phyloP scores from a whole-genome alignment of 2,113 vertebrate species.

The Ctenomys sociabilis region DNA sequence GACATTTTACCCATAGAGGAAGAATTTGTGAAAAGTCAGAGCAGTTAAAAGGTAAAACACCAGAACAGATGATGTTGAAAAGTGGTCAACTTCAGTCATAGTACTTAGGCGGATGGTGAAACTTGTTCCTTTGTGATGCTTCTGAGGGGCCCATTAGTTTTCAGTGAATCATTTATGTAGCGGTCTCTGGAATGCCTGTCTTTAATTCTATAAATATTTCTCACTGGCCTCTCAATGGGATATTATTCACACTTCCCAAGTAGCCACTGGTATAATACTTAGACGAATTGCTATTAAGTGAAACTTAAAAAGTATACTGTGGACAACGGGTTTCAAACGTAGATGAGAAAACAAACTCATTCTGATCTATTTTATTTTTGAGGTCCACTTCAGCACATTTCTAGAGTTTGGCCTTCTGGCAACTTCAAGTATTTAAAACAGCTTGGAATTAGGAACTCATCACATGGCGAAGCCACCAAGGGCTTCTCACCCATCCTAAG shows the following conservation, averaged over 20 bases:
- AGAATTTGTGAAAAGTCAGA: neutral
- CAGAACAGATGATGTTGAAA: neutral
- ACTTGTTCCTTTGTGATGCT: neutral
- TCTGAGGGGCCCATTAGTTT: neutral
- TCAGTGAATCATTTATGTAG: neutral
- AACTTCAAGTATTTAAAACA: neutral
- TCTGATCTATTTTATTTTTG: neutral
- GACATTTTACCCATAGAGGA: slow-evolving; percentile 23
- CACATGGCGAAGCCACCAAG: neutral
- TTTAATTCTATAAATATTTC: neutral
- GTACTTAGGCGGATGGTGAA: neutral
- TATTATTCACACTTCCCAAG: neutral
- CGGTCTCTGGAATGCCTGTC: neutral
- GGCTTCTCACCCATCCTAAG: neutral
- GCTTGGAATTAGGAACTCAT: neutral
- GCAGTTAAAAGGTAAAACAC: neutral
- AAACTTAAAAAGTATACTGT: neutral
- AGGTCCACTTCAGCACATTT: neutral
- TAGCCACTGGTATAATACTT: neutral
- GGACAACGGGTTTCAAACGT: slow-evolving; percentile 26
- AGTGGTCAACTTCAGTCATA: neutral
- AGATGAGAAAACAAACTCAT: neutral
- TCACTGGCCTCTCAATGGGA: neutral
- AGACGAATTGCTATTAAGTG: neutral
- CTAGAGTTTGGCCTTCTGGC: slow-evolving; percentile 21